Evolutionary conservation across 2,113 vertebrate genomes (phyloP).

Genomic region (Varanus komodoensis): DNA sequence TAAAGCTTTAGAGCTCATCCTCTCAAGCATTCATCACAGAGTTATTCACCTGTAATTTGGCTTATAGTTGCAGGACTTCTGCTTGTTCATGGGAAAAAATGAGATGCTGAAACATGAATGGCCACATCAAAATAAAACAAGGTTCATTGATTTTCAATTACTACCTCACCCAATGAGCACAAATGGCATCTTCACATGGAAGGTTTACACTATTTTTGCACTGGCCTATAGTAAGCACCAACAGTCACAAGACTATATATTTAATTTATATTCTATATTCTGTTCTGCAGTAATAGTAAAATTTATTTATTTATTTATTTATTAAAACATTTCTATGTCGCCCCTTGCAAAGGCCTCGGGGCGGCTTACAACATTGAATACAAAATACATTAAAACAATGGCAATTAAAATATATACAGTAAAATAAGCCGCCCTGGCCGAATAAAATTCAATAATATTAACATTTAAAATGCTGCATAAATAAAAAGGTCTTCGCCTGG

Average conservation of each 20-base stretch:
- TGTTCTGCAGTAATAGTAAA: background rate
- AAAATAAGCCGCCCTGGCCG: no score
- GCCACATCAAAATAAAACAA: background rate
- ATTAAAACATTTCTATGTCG: no score
- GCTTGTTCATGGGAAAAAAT: background rate
- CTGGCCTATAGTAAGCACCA: background rate
- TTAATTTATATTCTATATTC: background rate
- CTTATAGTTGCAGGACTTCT: background rate
- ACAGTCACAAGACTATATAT: background rate
- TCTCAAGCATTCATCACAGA: background rate
- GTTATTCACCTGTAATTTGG: background rate
- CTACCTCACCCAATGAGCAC: background rate
- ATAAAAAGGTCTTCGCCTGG: no score
- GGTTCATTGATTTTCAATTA: background rate
- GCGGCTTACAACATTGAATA: no score
- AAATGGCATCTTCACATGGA: background rate
- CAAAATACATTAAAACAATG: no score
- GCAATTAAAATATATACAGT: no score
- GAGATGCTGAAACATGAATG: background rate
- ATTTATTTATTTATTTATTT: no score
- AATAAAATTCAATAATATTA: no score
- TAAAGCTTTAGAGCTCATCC: background rate
- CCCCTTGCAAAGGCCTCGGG: no score
- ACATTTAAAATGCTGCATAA: no score
- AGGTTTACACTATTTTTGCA: background rate